phyloP scores from a whole-genome alignment of 2,888 invertebrate species.

The Dolichomitus sp. region DNA sequence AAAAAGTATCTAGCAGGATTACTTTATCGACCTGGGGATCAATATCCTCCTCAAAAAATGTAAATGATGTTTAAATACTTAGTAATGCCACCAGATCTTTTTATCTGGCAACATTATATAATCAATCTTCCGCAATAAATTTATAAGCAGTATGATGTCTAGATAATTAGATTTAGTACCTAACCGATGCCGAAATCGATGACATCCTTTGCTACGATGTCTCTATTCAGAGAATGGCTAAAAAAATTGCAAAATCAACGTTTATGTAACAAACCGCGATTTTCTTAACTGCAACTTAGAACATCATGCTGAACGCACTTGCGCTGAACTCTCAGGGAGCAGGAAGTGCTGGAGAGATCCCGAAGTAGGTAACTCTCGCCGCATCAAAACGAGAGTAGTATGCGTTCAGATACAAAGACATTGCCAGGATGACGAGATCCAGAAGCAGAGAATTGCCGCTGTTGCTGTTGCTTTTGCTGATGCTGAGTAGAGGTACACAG shows the following conservation, averaged over 20 bases:
- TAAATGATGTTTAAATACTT: too few relatives aligned
- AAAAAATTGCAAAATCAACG: background rate
- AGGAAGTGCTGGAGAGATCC: slow-evolving; percentile 47
- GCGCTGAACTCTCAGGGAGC: slow-evolving; percentile 46
- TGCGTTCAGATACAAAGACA: slow-evolving; percentile 38
- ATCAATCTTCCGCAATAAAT: background rate
- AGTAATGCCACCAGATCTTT: too few relatives aligned
- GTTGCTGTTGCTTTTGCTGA: slow-evolving; percentile 20
- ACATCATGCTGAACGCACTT: background rate
- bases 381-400: slow-evolving; percentile 40
- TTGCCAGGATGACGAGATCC: slow-evolving; percentile 30
- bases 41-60: too few relatives aligned
- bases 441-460: slow-evolving; percentile 27
- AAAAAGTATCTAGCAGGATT: too few relatives aligned
- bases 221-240: background rate
- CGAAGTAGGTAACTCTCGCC: slow-evolving; percentile 56
- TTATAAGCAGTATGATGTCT: background rate
- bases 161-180: background rate
- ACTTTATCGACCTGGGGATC: too few relatives aligned
- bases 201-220: background rate
- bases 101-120: too few relatives aligned
- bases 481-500: slow-evolving; percentile 11
- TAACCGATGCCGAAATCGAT: background rate
- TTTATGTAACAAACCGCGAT: background rate
- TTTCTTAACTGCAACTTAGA: background rate